A percentile compares a stretch with the other conserved stretches of the same genome.
Conservation (phyloP, 2,797 vertebrate genomes). For the Protosalanx chinensis region DNA sequence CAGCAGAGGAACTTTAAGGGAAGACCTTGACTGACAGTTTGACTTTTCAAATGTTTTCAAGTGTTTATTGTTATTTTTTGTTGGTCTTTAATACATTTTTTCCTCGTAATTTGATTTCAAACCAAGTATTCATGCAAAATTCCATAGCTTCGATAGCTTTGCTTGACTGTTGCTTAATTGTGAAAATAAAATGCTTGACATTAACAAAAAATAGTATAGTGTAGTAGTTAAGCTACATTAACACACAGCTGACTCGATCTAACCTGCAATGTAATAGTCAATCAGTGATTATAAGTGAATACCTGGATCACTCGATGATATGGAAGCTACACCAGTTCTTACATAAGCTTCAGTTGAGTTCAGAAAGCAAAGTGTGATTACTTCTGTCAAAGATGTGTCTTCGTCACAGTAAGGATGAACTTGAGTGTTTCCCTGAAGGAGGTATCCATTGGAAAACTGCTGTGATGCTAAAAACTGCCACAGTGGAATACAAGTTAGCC, state of each 20-base stretch:
- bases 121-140: background rate
- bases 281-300: background rate
- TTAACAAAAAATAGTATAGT: background rate
- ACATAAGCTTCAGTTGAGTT: background rate
- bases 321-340: background rate
- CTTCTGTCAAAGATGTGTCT: background rate
- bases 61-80: constrained; percentile 12
- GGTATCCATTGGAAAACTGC: background rate
- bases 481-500: no score
- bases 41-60: constrained; percentile 30
- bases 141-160: background rate
- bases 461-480: background rate
- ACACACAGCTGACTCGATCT: no score
- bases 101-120: constrained; percentile 7
- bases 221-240: background rate
- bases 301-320: background rate
- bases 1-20: constrained; percentile 50
- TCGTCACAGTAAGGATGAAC: no score
- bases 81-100: background rate
- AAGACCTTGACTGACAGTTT: constrained; percentile 61
- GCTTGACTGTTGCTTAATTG: background rate
- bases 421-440: background rate
- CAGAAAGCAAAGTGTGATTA: background rate
- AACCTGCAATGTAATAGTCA: no score
- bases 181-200: background rate